Base-by-base conservation (phyloP, 2,888 invertebrate species). In the Hirtodrosophila alboralis region DNA sequence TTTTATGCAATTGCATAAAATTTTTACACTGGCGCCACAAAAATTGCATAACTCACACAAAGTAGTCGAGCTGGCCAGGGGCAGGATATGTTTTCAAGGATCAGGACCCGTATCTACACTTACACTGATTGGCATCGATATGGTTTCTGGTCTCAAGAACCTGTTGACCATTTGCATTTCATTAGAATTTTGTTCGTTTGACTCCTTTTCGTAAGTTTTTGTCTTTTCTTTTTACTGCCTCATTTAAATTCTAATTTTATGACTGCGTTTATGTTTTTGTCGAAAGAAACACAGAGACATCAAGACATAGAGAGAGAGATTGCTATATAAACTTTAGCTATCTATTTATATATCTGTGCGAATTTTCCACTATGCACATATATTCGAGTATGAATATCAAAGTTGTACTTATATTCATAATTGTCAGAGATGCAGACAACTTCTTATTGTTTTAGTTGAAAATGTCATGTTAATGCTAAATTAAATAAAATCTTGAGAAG, bases 81-180 rank as follows among this genome's bases (percentile, higher is more conserved):
- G 12, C 26, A 37, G n/a, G n/a, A n/a, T n/a, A n/a, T n/a, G n/a
- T n/a, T 18, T 30, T 9, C 8, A 6, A 13, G 43, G 44, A 16
- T 51, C 37, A 30, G 41, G 18, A 34, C 30, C 23, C n/a, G n/a
- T 30, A 7, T 34, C 57, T 64, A 49, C 65, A 81, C 83, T 81
- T 81, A 84, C 64, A 68, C 67, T 83, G 85, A 83, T 84, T 81
- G 84, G 78, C 76, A 78, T 71, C 75, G 63, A 52, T 30, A 34
- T 28, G 8, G 23, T 8, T 18, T 23, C 7, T 23, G n/a, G 62
- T 45, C 54, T 53, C 16, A 47, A 27, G 57, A 77, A 87, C 87
- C 86, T 87, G 81, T 86, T 89, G 88, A 86, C 88, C 88, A 86
- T 89, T 88, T 89, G 84, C 87, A 88, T 88, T 71, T 84, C 84